Evolutionary conservation across 2,888 invertebrate species (phyloP).

Genomic region (Lymantria dispar): DNA sequence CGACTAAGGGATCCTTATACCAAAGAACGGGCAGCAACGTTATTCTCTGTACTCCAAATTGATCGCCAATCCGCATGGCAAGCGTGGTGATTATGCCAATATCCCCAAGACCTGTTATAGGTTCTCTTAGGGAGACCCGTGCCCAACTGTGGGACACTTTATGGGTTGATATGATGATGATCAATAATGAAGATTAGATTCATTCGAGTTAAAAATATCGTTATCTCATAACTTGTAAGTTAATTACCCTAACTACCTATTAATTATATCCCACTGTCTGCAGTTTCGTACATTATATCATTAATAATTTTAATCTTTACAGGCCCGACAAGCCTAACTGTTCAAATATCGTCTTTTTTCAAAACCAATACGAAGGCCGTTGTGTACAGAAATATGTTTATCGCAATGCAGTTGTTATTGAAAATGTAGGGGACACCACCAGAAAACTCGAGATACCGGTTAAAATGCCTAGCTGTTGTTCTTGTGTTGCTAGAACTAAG

Average conservation of each 20-base stretch:
- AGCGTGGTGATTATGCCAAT: too few relatives aligned
- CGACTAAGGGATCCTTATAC: too few relatives aligned
- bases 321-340: constrained; percentile 73
- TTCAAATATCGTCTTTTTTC: constrained; percentile 65
- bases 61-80: neutral
- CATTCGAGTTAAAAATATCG: too few relatives aligned
- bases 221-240: too few relatives aligned
- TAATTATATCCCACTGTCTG: too few relatives aligned
- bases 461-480: constrained; percentile 88
- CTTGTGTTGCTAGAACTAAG: constrained; percentile 65
- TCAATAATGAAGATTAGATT: too few relatives aligned
- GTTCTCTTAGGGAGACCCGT: too few relatives aligned
- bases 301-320: constrained; percentile 14
- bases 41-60: too few relatives aligned
- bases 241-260: too few relatives aligned
- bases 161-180: neutral
- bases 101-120: neutral
- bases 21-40: too few relatives aligned
- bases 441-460: constrained; percentile 67
- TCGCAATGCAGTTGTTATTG: constrained; percentile 76
- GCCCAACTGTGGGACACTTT: neutral
- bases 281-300: too few relatives aligned
- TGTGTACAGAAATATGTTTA: constrained; percentile 84
- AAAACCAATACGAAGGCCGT: constrained; percentile 67
- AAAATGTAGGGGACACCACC: constrained; percentile 43